phyloP scores from a whole-genome alignment of 2,888 invertebrate genomes.

The Apodemia duryi region DNA sequence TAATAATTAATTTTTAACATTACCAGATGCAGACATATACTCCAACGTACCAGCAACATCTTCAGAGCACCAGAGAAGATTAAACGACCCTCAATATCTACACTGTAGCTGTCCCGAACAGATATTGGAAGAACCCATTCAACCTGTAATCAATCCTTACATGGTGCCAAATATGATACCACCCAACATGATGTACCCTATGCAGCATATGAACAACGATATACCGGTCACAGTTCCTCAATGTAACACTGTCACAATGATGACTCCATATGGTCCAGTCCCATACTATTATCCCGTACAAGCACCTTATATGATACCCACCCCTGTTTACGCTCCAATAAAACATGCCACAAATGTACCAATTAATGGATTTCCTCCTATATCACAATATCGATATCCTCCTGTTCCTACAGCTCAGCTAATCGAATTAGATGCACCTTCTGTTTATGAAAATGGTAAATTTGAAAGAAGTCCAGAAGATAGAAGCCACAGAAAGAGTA shows the following conservation, averaged over 20 bases:
- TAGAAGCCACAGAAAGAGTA: conserved; percentile 44
- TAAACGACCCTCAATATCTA: conserved; percentile 42
- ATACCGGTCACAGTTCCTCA: conserved; percentile 42
- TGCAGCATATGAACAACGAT: conserved; percentile 43
- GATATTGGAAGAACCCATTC: conserved; percentile 44
- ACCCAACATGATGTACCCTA: conserved; percentile 51
- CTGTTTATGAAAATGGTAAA: conserved; percentile 60
- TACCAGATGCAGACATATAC: conserved; percentile 60
- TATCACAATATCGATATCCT: conserved; percentile 60
- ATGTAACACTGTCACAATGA: conserved; percentile 50
- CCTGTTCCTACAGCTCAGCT: conserved; percentile 83
- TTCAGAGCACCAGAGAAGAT: conserved; percentile 39
- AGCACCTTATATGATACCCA: conserved; percentile 68
- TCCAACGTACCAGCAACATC: conserved; percentile 57
- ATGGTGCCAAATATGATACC: conserved; percentile 44
- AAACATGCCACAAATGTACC: conserved; percentile 68
- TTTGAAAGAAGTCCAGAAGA: conserved; percentile 53
- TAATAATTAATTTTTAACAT: not conserved
- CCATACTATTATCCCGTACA: conserved; percentile 71
- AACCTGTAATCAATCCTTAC: conserved; percentile 42
- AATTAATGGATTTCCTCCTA: conserved; percentile 68
- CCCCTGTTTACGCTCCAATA: conserved; percentile 63
- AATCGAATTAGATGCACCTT: conserved; percentile 81
- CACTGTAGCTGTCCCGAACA: conserved; percentile 45
- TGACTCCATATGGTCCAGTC: conserved; percentile 57